These are phyloP conservation scores for Caenorhabditis tropicalis DNA, from an alignment of 1,140 invertebrate species.

Conservation along the genomic window DNA sequence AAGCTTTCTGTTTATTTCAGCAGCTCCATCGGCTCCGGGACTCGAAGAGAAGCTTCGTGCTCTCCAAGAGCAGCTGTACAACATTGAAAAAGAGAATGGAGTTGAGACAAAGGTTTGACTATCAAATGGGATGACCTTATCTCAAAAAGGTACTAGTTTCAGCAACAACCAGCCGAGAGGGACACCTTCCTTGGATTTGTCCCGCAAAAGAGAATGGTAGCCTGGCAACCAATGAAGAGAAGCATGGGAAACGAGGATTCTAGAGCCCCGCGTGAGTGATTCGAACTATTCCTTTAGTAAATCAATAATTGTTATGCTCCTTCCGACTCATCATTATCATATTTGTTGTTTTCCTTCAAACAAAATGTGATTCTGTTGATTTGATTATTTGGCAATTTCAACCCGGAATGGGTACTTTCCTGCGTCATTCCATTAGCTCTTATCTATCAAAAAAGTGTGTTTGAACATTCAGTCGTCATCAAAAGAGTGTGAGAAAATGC, in stretches of 20 bases:
- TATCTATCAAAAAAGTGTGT: constrained; percentile 6
- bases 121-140: not conserved
- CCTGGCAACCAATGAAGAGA: constrained; percentile 59
- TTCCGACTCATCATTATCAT: not conserved
- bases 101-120: not conserved
- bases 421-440: constrained; percentile 3
- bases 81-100: constrained; percentile 14
- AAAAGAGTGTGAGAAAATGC: not conserved
- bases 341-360: not conserved
- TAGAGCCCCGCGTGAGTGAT: constrained; percentile 45
- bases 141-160: not conserved
- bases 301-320: too few species aligned
- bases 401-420: constrained; percentile 39
- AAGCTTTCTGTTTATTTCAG: not conserved
- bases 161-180: not conserved
- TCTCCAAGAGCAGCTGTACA: constrained; percentile 16
- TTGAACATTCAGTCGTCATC: constrained; percentile 3
- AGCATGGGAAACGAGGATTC: constrained; percentile 28
- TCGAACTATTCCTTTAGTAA: too few species aligned
- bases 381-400: constrained; percentile 3
- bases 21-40: constrained; percentile 18
- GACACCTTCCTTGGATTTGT: constrained; percentile 28
- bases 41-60: constrained; percentile 28
- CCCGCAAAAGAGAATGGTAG: constrained; percentile 54
- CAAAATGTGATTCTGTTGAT: not conserved